Evolutionary conservation across 23 tunicate genomes (phyloP), one percentile per base, ranked within the genome.

Genomic region (Trididemnum clinides): DNA sequence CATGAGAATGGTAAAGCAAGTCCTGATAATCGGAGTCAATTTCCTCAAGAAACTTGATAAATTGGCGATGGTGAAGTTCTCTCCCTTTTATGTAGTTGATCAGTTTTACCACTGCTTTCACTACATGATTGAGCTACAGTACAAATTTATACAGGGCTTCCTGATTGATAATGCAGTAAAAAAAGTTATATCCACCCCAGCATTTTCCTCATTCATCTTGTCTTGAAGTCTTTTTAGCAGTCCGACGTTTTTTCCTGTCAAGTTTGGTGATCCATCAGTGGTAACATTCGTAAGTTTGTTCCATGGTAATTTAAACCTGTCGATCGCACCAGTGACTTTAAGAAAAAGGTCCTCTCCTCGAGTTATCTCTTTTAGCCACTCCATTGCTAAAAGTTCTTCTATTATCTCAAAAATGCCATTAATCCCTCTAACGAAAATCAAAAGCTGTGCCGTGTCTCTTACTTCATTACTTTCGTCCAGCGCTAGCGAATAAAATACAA

Each of bases 371-470:
- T 79, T 79, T 79, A 57, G 39, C 22, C 37, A 57, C 30, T 79
- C 84, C 84, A 79, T 76, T 31, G 84, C 70, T 35, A 57, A 57
- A 57, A 79, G 71, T 58, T 58, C 84, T 85, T 85, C 88, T 22
- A 34, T 85, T 29, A 73, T 74, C 21, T 78, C 64, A 86, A 86
- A 86, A 64, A 38, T 62, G 58, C 35, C 84, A 25, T 57, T 35
- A 28, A 85, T 51, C 34, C 82, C 82, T 64, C 89, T 51, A 18
- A 85, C 32, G 57, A 75, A 85, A n/a, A n/a, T n/a, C n/a, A n/a
- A n/a, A n/a, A n/a, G n/a, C n/a, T n/a, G n/a, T n/a, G n/a, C n/a
- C n/a, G 29, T 85, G 73, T 85, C 89, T 44, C 30, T 71, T 71
- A 31, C 38, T 10, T 71, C 77, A 33, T 71, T 76, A 51, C 87